Evolutionary conservation across 2,797 vertebrate species (phyloP).

Genomic region (Acanthurus tractus): DNA sequence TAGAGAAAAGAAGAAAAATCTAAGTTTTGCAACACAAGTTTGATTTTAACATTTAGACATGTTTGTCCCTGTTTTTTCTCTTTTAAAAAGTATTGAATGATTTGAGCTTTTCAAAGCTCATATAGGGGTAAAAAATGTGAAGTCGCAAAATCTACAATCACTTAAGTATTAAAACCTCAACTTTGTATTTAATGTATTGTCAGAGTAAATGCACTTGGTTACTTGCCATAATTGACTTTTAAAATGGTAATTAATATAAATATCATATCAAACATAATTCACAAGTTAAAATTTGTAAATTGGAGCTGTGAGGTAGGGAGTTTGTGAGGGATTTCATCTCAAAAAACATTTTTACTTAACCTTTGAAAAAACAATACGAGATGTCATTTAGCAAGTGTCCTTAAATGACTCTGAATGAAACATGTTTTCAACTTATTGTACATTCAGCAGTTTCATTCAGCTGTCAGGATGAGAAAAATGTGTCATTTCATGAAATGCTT

Average conservation of each 20-base stretch:
- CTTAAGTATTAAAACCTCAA: not conserved
- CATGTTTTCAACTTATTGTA: not conserved
- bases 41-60: not conserved
- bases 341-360: too few species aligned
- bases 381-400: not conserved
- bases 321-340: too few species aligned
- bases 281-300: not conserved
- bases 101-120: not conserved
- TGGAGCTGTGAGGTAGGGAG: not conserved
- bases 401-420: not conserved
- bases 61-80: not conserved
- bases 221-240: not conserved
- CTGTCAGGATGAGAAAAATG: not conserved
- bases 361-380: not conserved
- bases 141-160: not conserved
- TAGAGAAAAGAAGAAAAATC: not conserved
- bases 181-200: not conserved
- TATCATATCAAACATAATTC: not conserved
- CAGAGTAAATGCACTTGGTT: not conserved
- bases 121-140: not conserved
- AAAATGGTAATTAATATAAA: not conserved
- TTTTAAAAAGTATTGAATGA: not conserved
- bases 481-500: constrained; percentile 27
- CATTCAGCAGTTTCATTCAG: constrained; percentile 24
- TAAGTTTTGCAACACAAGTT: not conserved